Conservation (phyloP, 2,113 vertebrate genomes). For the Rostratula benghalensis region DNA sequence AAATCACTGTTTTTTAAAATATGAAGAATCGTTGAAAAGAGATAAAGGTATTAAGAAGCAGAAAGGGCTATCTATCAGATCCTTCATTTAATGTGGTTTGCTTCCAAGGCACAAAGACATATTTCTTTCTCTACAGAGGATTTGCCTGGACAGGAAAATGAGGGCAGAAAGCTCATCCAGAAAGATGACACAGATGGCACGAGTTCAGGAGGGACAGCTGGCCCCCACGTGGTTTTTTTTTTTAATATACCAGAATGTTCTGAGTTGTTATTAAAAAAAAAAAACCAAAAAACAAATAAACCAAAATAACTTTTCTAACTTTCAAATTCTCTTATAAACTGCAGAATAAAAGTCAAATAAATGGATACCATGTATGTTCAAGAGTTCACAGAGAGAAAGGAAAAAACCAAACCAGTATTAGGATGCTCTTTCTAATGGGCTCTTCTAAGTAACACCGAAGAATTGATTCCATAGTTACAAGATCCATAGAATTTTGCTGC, state of each 20-base stretch:
- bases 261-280: background rate
- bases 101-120: background rate
- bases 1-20: background rate
- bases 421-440: background rate
- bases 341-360: background rate
- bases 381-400: background rate
- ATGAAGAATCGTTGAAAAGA: background rate
- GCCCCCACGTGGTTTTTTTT: background rate
- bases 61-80: background rate
- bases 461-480: background rate
- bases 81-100: background rate
- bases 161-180: background rate
- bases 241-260: background rate
- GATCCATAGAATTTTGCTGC: background rate
- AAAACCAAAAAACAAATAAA: background rate
- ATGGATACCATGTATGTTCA: background rate
- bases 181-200: background rate
- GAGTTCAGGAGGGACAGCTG: background rate
- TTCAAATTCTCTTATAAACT: background rate
- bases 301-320: background rate
- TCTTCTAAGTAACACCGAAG: background rate
- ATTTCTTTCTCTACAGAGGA: background rate
- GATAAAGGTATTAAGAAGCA: slow-evolving; percentile 1
- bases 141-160: background rate
- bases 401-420: background rate